Conservation (phyloP, 2,113 vertebrate genomes). For the Rallus limicola region DNA sequence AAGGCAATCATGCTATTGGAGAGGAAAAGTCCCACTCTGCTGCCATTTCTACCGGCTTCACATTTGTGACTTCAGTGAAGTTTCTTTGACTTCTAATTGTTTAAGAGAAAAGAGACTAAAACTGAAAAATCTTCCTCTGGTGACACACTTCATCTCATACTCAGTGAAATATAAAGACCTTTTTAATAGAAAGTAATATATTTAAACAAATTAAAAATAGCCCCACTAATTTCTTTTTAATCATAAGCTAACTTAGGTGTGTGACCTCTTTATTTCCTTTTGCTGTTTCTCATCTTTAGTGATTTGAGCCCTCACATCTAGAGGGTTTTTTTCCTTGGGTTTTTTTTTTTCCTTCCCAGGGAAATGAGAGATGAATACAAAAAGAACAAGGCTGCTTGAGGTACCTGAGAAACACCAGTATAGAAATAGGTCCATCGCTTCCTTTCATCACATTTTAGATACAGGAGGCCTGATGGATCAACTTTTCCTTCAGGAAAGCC, state of each 20-base stretch:
- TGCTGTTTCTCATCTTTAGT: conserved; percentile 34
- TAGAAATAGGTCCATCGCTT: neutral
- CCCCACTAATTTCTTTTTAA: conserved; percentile 67
- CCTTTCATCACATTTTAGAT: conserved; percentile 39
- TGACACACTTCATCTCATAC: conserved; percentile 60
- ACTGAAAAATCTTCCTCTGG: conserved; percentile 31
- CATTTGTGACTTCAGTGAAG: neutral
- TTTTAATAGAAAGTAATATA: conserved; percentile 62
- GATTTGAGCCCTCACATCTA: neutral
- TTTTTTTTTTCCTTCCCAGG: neutral
- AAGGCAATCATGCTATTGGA: accelerated
- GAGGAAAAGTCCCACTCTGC: neutral
- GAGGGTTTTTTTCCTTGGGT: neutral
- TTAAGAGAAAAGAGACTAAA: conserved; percentile 7
- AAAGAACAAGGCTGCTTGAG: neutral
- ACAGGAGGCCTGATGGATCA: conserved; percentile 13
- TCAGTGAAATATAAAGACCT: conserved; percentile 43
- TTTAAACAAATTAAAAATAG: conserved; percentile 71
- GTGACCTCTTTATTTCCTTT: conserved; percentile 64
- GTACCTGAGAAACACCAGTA: conserved; percentile 17
- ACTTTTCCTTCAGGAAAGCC: conserved; percentile 50
- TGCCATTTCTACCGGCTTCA: neutral
- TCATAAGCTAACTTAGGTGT: conserved; percentile 59
- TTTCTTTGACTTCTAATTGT: neutral
- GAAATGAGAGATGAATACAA: conserved; percentile 9